phyloP scores from a whole-genome alignment of 2,888 invertebrate species.

The Acanthosoma haemorrhoidale region DNA sequence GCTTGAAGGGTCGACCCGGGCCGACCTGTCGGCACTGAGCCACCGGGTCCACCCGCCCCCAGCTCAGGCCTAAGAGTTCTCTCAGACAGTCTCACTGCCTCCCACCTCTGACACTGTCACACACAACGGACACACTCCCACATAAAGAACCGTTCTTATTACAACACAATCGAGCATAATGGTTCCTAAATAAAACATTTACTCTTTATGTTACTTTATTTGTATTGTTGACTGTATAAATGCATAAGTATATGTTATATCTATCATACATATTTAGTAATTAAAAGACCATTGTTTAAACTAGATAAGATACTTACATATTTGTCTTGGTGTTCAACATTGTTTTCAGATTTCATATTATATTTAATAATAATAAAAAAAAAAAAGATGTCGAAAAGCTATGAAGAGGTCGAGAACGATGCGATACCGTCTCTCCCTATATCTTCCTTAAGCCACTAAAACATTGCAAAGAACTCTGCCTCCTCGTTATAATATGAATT shows the following conservation, averaged over 20 bases:
- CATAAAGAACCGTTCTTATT: neutral
- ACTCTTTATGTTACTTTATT: neutral
- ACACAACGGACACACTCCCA: neutral
- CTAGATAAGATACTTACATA: neutral
- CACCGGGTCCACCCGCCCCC: conserved; percentile 19
- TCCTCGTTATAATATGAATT: neutral
- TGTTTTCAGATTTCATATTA: conserved; percentile 18
- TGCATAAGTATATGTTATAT: conserved; percentile 7
- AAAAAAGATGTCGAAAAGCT: conserved; percentile 11
- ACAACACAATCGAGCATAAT: conserved; percentile 23
- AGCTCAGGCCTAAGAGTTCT: conserved; percentile 25
- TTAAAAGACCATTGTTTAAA: conserved; percentile 10
- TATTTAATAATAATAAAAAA: neutral
- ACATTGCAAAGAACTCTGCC: neutral
- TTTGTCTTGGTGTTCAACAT: conserved; percentile 12
- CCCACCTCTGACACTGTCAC: neutral
- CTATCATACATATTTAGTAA: conserved; percentile 11
- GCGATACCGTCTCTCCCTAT: conserved; percentile 20
- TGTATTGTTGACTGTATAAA: neutral
- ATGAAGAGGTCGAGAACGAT: conserved; percentile 14
- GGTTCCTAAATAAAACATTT: conserved; percentile 12
- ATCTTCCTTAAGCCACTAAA: neutral
- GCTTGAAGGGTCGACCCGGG: neutral
- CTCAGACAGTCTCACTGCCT: neutral
- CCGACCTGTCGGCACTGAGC: conserved; percentile 19